phyloP scores from a whole-genome alignment of 2,113 vertebrate species.

The Ardeotis arabs region DNA sequence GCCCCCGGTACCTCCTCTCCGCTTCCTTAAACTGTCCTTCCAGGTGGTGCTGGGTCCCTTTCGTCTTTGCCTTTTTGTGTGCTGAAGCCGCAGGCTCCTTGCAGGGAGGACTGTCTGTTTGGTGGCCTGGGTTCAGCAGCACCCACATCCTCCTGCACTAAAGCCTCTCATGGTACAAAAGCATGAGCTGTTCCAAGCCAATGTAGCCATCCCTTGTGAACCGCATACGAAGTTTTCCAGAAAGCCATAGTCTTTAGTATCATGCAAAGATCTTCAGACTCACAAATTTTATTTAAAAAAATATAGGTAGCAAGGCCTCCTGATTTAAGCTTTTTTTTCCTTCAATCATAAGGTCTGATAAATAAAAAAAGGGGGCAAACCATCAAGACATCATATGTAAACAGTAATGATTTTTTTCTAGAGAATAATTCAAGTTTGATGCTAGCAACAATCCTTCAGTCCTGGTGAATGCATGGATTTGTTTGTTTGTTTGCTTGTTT shows the following conservation, averaged over 20 bases:
- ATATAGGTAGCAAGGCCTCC: rapidly evolving
- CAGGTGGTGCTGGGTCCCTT: rapidly evolving
- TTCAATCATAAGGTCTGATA: not conserved
- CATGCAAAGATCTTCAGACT: not conserved
- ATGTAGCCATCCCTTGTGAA: not conserved
- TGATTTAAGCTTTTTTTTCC: not conserved
- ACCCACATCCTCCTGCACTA: rapidly evolving
- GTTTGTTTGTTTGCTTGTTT: not conserved
- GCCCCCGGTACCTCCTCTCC: rapidly evolving
- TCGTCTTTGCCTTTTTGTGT: not conserved
- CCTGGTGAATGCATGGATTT: not conserved
- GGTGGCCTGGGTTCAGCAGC: rapidly evolving
- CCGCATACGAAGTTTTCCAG: not conserved
- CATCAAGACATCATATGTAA: too few species aligned
- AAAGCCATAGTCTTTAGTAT: not conserved
- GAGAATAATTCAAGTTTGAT: not conserved
- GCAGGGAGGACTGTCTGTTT: too few species aligned
- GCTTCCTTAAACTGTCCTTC: rapidly evolving
- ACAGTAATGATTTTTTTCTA: not conserved
- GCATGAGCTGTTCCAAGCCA: not conserved
- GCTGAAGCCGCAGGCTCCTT: not conserved
- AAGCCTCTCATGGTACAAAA: not conserved
- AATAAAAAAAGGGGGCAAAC: not conserved
- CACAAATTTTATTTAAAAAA: not conserved
- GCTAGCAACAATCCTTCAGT: not conserved